Base-by-base conservation (phyloP, 2,113 vertebrate genomes). In the Apteryx owenii region DNA sequence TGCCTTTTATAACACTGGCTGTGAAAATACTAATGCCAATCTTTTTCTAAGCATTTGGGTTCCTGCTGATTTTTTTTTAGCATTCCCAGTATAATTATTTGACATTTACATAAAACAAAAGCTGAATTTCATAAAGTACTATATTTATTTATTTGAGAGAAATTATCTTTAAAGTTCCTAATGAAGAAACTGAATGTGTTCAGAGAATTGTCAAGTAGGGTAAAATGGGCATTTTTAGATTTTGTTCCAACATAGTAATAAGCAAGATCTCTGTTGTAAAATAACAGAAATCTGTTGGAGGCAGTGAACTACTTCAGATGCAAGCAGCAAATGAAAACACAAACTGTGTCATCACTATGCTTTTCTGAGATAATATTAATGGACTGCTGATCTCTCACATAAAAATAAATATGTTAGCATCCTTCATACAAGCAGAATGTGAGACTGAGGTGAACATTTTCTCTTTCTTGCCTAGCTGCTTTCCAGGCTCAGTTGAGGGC, bases 61-160 rank as follows among this genome's bases (percentile, higher is more conserved):
- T 98, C 95, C 97, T 95, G 90, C 94, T 98, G 96, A 96, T 96
- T 85, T 13, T 80, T 97, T 98, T 94, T 98, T 95, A n/a, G 75
- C 88, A 94, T 97, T 97, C 95, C 76, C 96, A 97, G 93, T 96
- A 97, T 88, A 98, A 97, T 98, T 98, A 97, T 98, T 96, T 94
- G 87, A 85, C 95, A 96, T 93, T 97, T 98, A 92, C 91, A 90
- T 96, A 98, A 97, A 98, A 97, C 85, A 98, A 97, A 97, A 86
- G 70, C 85, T 92, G 92, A 85, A 84, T 92, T 97, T 94, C 82
- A 50, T 76, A 93, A 81, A 93, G 91, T 96, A 89, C 84, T 95
- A 56, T 88, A 76, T 93, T 97, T 96, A 83, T 90, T 97, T 98
- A 96, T 97, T 96, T 95, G 92, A 97, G 60, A 96, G 77, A 95